These are phyloP conservation scores for Pentamera pediparva DNA, from an alignment of 53 echinoderm and acorn worm genomes.

Conservation along the genomic window DNA sequence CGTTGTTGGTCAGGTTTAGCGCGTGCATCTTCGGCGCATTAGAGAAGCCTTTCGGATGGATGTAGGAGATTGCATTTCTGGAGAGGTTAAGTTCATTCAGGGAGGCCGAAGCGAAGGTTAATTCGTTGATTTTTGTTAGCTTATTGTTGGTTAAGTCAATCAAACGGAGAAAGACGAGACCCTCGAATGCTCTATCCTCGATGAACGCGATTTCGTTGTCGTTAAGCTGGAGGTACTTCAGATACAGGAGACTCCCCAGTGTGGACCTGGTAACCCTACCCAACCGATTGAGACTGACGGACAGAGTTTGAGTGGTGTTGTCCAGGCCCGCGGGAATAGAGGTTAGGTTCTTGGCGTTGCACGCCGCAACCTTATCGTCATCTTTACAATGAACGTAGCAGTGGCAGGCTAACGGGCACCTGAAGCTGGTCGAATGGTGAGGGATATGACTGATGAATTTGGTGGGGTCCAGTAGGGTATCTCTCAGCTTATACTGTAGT, in stretches of 20 bases:
- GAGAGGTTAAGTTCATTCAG: not conserved
- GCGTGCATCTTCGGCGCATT: not conserved
- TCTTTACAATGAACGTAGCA: not conserved
- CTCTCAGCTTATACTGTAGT: not conserved
- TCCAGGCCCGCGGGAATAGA: not conserved
- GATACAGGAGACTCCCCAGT: not conserved
- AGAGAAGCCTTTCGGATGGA: not conserved
- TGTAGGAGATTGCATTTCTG: not conserved
- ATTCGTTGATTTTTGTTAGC: not conserved
- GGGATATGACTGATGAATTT: not conserved
- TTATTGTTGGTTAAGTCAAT: not conserved
- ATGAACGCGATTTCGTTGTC: not conserved
- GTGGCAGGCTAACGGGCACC: not conserved
- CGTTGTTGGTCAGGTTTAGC: not conserved
- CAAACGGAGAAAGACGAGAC: not conserved
- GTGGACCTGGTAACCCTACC: not conserved
- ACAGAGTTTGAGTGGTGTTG: not conserved
- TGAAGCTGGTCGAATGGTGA: not conserved
- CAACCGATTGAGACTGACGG: not conserved
- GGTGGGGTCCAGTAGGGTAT: not conserved
- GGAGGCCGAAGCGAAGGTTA: not conserved
- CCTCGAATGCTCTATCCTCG: not conserved
- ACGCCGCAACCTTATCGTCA: not conserved
- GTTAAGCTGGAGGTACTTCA: not conserved
- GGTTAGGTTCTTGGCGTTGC: not conserved